phyloP scores from a whole-genome alignment of 2,113 vertebrate genomes.

The Elachura formosa region DNA sequence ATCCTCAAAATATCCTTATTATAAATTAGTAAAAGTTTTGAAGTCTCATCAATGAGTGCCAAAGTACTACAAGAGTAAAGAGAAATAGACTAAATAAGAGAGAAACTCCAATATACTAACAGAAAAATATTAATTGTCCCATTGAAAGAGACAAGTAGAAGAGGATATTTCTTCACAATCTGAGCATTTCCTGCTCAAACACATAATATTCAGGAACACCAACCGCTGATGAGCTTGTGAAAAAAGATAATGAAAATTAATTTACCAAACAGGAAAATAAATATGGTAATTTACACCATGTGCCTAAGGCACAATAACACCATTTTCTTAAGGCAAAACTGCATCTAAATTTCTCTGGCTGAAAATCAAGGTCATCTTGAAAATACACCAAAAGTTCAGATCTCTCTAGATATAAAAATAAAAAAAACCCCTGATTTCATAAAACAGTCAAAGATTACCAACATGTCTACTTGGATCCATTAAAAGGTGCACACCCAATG shows the following conservation, averaged over 20 bases:
- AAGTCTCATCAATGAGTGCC: not conserved
- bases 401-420: not conserved
- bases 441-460: not conserved
- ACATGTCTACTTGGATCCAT: not conserved
- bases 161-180: not conserved
- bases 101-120: not conserved
- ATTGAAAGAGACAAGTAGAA: not conserved
- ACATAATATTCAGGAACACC: not conserved
- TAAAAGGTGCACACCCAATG: not conserved
- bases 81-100: not conserved
- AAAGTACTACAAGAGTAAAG: not conserved
- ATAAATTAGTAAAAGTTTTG: not conserved
- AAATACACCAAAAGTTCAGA: not conserved
- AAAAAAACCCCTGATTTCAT: not conserved
- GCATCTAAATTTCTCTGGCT: not conserved
- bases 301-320: not conserved
- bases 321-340: not conserved
- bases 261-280: not conserved
- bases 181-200: not conserved
- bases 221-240: not conserved
- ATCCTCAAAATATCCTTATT: not conserved
- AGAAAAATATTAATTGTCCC: not conserved
- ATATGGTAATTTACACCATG: not conserved
- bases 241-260: not conserved
- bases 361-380: not conserved